Base-by-base conservation (phyloP, 1,140 invertebrate genomes). In the Drosophila biarmipes region DNA sequence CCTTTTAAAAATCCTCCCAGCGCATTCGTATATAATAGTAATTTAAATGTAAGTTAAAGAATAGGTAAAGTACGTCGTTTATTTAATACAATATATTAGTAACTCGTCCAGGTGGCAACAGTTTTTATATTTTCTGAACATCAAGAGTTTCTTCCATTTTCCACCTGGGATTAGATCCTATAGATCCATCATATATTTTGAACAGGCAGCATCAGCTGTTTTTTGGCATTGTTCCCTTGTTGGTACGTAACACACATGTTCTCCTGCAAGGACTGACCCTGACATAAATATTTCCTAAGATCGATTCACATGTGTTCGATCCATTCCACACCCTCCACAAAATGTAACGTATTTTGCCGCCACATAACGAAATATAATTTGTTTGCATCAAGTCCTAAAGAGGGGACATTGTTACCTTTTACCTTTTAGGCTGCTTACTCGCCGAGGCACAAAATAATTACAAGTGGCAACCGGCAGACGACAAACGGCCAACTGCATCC, bases 251-350 rank as follows among this genome's bases (percentile, higher is more conserved):
- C 52, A 57, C 58, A 64, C 54, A 79, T 74, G 69, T 71, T 34
- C 46, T 29, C 14, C 15, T 52, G 8, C 15, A 12, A n/a, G 15
- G 48, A 21, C 40, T 80, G 78, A 81, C 78, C 78, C 78, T 80
- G 78, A 80, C 78, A 80, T 76, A 80, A 71, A 77, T 74, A 81
- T 73, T 67, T 77, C 34, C 54, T 38, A 55, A 46, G 55, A 63
- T 74, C 69, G 55, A 63, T 49, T 17, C 53, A 74, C 58, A 63
- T 74, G 45, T 71, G 51, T 54, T 56, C 45, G 21, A 43, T 74
- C 49, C 37, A 35, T 56, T 49, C 27, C 21, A 11, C 53, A 46
- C n/a, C 24, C 17, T 49, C n/a, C 27, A 27, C 8, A 42, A 57
- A 55, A 67, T 61, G 78, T 81, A 81, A 81, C 78, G 78, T 81